These are phyloP conservation scores for Halichoerus grypus DNA, from an alignment of 2,113 vertebrate genomes.

Conservation along the genomic window DNA sequence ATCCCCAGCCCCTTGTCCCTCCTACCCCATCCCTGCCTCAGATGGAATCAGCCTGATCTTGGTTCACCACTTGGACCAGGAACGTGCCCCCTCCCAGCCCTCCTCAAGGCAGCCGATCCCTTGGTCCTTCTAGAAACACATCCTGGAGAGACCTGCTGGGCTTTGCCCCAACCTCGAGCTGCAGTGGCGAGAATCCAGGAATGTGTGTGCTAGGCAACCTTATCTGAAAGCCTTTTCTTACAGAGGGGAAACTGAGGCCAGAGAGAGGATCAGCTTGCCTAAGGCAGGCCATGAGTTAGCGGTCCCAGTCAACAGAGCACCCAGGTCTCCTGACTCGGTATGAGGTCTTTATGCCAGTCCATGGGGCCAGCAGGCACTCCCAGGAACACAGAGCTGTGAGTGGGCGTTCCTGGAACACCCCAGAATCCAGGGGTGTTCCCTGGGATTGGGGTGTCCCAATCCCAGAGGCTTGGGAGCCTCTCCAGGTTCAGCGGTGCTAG, in stretches of 20 bases:
- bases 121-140: neutral
- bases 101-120: neutral
- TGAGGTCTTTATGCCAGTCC: neutral
- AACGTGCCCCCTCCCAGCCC: neutral
- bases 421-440: neutral
- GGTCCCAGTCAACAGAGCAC: neutral
- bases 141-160: neutral
- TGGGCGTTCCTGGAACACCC: neutral
- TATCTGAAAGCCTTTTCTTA: neutral
- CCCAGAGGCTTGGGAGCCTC: no score
- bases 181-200: neutral
- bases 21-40: neutral
- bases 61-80: fast-evolving
- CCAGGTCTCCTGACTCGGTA: neutral
- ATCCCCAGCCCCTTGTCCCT: neutral
- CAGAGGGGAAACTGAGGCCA: neutral
- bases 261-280: neutral
- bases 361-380: neutral
- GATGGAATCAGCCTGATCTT: no score
- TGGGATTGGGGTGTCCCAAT: no score
- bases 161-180: neutral
- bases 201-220: neutral
- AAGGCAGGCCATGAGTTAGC: fast-evolving
- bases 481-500: neutral
- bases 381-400: neutral